Conservation (phyloP, 2,113 vertebrate species). For the Pituophis catenifer region DNA sequence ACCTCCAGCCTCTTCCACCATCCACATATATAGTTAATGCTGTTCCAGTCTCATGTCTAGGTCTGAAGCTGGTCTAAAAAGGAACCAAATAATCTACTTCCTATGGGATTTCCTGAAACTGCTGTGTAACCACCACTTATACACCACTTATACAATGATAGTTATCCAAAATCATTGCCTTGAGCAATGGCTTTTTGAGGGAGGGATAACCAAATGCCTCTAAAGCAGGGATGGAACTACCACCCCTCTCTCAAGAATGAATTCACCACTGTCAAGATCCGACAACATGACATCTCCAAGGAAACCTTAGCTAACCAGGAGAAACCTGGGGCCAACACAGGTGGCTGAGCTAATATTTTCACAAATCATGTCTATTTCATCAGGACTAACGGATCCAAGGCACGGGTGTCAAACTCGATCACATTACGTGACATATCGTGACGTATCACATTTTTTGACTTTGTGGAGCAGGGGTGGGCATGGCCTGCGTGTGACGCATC, state of each 20-base stretch:
- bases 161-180: background rate
- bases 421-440: too few relatives aligned
- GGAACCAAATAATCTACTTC: background rate
- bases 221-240: background rate
- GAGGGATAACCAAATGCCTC: background rate
- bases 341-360: background rate
- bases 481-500: too few relatives aligned
- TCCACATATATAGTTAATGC: background rate
- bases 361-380: background rate
- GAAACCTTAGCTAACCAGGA: background rate
- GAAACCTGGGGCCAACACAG: background rate
- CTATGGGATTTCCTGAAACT: background rate
- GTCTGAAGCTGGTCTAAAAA: background rate
- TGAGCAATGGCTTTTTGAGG: background rate
- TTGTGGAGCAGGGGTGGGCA: too few relatives aligned
- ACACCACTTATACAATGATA: background rate
- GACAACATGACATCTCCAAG: background rate
- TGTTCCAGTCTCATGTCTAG: background rate
- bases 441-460: too few relatives aligned
- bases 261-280: background rate
- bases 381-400: background rate
- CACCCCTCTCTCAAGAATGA: background rate
- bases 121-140: background rate
- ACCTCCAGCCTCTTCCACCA: background rate
- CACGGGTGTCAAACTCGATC: too few relatives aligned